Evolutionary conservation across 2,113 vertebrate species (phyloP).

Genomic region (Falco punctatus): DNA sequence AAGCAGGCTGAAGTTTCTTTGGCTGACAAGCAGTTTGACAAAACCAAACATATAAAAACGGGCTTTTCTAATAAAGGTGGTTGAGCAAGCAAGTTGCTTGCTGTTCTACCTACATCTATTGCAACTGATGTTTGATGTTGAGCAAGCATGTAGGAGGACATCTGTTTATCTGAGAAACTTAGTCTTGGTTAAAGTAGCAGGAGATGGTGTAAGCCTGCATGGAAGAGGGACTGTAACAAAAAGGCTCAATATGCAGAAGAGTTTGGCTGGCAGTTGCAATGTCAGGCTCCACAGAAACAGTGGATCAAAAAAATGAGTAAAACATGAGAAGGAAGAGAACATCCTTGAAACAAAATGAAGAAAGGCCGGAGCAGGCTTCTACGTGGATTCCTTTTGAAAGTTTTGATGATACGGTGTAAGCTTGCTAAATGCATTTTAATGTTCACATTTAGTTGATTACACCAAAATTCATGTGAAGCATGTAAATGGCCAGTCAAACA

Average conservation of each 20-base stretch:
- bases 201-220: neutral
- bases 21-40: neutral
- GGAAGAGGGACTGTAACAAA: neutral
- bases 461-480: neutral
- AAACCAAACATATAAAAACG: neutral
- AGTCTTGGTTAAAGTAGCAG: neutral
- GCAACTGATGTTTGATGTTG: neutral
- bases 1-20: neutral
- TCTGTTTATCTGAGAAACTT: neutral
- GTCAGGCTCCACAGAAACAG: neutral
- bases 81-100: neutral
- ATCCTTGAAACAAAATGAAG: neutral
- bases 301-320: neutral
- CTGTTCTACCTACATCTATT: neutral
- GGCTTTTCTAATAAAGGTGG: neutral
- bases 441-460: neutral
- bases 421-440: neutral
- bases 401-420: neutral
- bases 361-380: neutral
- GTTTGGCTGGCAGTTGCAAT: neutral
- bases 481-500: neutral
- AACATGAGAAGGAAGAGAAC: neutral
- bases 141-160: conserved; percentile 18
- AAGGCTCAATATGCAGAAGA: neutral
- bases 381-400: neutral